Base-by-base conservation (phyloP, 2,888 invertebrate species). In the Ferdinandea cuprea region DNA sequence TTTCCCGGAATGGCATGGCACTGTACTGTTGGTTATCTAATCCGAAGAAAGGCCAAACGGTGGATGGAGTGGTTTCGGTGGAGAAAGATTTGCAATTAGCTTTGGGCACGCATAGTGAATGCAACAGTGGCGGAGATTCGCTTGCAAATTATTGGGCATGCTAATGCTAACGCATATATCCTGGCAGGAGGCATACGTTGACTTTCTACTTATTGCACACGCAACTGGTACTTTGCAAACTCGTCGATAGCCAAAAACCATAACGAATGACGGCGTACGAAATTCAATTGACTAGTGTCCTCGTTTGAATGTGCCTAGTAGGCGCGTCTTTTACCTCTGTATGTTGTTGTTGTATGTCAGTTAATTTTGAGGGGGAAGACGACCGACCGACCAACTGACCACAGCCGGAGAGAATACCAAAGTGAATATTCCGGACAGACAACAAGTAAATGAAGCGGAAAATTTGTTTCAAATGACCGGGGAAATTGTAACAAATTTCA, bases 401-500 rank as follows among this genome's bases (percentile, higher is more conserved):
- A 28, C 30, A 15, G 28, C 32, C 63, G 32, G 54, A 73, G 59
- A 52, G 58, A 42, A 48, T 66, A 32, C 46, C 71, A 59, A 71
- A 71, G 76, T 71, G 65, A 63, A 52, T 19, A 28, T 56, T 15
- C 58, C 13, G 28, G 63, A 46, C 13, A 25, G 8, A 52, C 61
- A 32, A 19, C 25, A n/a, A 52, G 58, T 17, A 46, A 40, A 42
- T 78, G 52, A 83, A 68, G 83, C 77, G 72, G 72, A 78, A 83
- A 83, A 83, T 83, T 72, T 48, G 37, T 56, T 71, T 61, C 77
- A 66, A 77, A 72, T 77, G 63, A 68, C 37, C 77, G 61, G 61
- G 61, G 58, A 77, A 77, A 66, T 72, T 71, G 81, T 76, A 58
- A 71, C 76, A 56, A 71, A 81, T 72, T 81, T 76, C 50, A 66